Evolutionary conservation across 2,797 vertebrate genomes (phyloP).

Genomic region (Acipenser transmontanus): DNA sequence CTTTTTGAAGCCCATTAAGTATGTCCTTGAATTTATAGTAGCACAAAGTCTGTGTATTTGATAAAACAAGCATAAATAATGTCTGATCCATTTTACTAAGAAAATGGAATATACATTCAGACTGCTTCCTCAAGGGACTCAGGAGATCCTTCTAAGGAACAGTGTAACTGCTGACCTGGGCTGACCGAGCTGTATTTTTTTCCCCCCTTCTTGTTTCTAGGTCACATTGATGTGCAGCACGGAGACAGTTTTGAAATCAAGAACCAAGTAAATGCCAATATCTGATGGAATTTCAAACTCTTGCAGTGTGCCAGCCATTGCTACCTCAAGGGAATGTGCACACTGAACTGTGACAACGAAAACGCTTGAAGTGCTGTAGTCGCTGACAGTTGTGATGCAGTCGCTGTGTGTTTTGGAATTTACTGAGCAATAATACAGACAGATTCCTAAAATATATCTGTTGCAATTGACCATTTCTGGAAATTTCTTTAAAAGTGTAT

Average conservation of each 20-base stretch:
- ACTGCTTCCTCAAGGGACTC: slow-evolving; percentile 30
- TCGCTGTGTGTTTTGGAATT: neutral
- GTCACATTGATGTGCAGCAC: slow-evolving; percentile 69
- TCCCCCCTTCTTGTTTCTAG: slow-evolving; percentile 58
- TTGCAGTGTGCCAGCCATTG: slow-evolving; percentile 40
- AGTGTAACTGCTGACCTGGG: slow-evolving; percentile 41
- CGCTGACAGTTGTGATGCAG: neutral
- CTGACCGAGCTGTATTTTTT: slow-evolving; percentile 38
- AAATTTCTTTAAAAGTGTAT: too few species aligned
- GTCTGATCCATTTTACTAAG: neutral
- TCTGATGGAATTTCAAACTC: slow-evolving; percentile 50
- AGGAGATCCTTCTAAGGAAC: slow-evolving; percentile 27
- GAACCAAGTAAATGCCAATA: slow-evolving; percentile 55
- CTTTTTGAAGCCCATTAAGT: too few species aligned
- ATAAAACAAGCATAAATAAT: too few species aligned
- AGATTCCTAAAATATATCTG: too few species aligned
- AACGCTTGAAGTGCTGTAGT: neutral
- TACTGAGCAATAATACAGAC: neutral
- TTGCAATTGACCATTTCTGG: too few species aligned
- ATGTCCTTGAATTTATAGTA: too few species aligned
- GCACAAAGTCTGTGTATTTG: too few species aligned
- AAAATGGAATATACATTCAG: slow-evolving; percentile 43
- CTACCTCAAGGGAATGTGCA: slow-evolving; percentile 41
- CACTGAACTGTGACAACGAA: slow-evolving; percentile 42
- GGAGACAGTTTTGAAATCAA: slow-evolving; percentile 64